Percentiles rank a stretch among this genome's conserved stretches.
phyloP scores from a whole-genome alignment of 1,140 invertebrate species.

The Pseudomyrmex flavicornis region DNA sequence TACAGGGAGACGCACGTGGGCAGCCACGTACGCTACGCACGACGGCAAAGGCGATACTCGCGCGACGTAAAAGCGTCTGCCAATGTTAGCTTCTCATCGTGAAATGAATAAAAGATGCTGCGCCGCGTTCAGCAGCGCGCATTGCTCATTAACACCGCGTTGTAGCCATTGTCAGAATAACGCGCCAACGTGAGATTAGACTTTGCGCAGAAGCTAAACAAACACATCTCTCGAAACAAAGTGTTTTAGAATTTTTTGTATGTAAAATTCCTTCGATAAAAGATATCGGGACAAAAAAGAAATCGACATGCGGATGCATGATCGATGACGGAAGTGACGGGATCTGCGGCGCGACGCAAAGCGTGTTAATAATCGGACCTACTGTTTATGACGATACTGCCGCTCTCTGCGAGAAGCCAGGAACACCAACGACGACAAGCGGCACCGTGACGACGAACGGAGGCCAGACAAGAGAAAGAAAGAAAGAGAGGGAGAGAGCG shows the following conservation, averaged over 20 bases:
- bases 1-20: conserved; percentile 70
- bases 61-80: conserved; percentile 67
- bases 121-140: conserved; percentile 49
- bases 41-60: not conserved
- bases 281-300: not conserved
- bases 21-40: conserved; percentile 46
- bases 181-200: conserved; percentile 53
- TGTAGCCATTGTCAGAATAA: conserved; percentile 53
- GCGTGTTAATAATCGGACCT: conserved; percentile 57
- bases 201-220: not conserved
- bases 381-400: conserved; percentile 21
- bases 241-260: too few species aligned
- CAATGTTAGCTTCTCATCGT: conserved; percentile 70
- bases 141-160: conserved; percentile 72
- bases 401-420: conserved; percentile 19
- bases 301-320: not conserved
- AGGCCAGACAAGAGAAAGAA: conserved; percentile 59
- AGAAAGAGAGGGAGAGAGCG: too few species aligned
- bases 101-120: conserved; percentile 79
- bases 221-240: too few species aligned
- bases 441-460: conserved; percentile 69
- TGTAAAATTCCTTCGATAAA: not conserved
- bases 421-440: conserved; percentile 78
- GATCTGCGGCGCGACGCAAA: conserved; percentile 24
- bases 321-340: conserved; percentile 33